phyloP scores from a whole-genome alignment of 2,113 vertebrate genomes.

The Pholis gunnellus region DNA sequence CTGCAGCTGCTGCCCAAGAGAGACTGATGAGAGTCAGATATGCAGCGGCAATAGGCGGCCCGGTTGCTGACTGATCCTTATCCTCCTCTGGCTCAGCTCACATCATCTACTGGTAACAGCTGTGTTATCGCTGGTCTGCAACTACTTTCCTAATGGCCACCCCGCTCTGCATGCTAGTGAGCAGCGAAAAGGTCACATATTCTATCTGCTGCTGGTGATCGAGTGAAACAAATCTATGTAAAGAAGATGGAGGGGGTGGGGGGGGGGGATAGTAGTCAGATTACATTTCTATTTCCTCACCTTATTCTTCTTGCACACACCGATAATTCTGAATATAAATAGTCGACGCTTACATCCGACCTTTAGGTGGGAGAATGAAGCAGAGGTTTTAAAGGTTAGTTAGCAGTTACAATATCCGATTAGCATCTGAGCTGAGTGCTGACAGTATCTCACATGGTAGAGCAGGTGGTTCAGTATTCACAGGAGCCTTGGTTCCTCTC shows the following conservation, averaged over 20 bases:
- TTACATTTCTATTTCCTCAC: not conserved
- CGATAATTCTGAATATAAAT: conserved; percentile 15
- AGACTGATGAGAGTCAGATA: conserved; percentile 66
- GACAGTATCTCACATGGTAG: conserved; percentile 6
- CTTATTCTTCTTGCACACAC: not conserved
- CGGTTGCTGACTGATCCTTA: conserved; percentile 62
- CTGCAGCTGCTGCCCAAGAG: conserved; percentile 53
- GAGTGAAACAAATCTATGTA: conserved; percentile 9
- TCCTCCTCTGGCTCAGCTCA: conserved; percentile 45
- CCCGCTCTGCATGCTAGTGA: conserved; percentile 33
- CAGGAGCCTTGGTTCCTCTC: conserved; percentile 7
- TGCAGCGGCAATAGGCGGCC: conserved; percentile 59
- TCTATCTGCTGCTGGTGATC: conserved; percentile 23
- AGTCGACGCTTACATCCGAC: conserved; percentile 14
- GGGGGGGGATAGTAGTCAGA: not conserved
- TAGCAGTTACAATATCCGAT: conserved; percentile 11
- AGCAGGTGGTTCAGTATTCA: conserved; percentile 20
- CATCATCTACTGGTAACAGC: conserved; percentile 32
- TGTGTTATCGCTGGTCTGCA: conserved; percentile 45
- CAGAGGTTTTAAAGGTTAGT: conserved; percentile 5
- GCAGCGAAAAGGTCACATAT: conserved; percentile 30
- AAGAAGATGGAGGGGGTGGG: not conserved
- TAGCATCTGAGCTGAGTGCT: conserved; percentile 30
- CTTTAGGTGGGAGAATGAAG: conserved; percentile 1
- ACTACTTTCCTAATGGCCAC: conserved; percentile 28